These are phyloP conservation scores for Pseudomyrmex dendroicus DNA, from an alignment of 1,140 invertebrate species.

Conservation along the genomic window DNA sequence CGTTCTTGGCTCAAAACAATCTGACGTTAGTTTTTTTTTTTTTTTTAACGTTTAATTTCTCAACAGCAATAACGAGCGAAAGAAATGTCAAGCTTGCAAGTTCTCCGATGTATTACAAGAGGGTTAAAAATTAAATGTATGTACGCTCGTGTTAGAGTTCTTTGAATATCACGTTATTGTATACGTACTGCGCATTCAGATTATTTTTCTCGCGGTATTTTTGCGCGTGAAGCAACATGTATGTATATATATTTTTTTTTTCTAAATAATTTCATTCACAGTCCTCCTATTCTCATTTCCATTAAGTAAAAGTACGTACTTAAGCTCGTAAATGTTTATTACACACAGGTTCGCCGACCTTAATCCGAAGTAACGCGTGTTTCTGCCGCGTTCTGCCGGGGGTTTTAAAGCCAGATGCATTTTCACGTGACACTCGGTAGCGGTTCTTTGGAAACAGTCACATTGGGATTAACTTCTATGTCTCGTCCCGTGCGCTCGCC, in stretches of 20 bases:
- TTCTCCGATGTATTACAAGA: no score
- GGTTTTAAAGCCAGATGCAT: neutral
- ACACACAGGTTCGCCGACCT: neutral
- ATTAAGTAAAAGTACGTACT: slow-evolving; percentile 15
- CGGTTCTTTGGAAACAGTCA: slow-evolving; percentile 39
- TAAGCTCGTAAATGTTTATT: slow-evolving; percentile 22
- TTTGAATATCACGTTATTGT: slow-evolving; percentile 19
- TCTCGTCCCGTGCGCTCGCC: slow-evolving; percentile 9
- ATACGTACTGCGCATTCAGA: neutral
- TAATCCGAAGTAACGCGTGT: slow-evolving; percentile 32
- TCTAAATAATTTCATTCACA: slow-evolving; percentile 28
- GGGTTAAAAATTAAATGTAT: neutral
- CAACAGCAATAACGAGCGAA: neutral
- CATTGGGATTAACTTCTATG: slow-evolving; percentile 53
- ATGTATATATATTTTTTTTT: neutral
- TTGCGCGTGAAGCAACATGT: slow-evolving; percentile 5
- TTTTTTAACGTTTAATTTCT: no score
- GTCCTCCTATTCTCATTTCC: neutral
- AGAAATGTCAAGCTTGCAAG: neutral
- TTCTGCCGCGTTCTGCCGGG: neutral
- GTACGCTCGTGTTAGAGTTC: neutral
- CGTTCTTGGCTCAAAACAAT: neutral
- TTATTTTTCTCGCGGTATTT: slow-evolving; percentile 17
- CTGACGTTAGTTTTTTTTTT: no score
- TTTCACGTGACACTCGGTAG: slow-evolving; percentile 22